A percentile compares a stretch with the other conserved stretches of the same genome.
Conservation (phyloP, 2,888 invertebrate species). For the Trisateles emortualis region DNA sequence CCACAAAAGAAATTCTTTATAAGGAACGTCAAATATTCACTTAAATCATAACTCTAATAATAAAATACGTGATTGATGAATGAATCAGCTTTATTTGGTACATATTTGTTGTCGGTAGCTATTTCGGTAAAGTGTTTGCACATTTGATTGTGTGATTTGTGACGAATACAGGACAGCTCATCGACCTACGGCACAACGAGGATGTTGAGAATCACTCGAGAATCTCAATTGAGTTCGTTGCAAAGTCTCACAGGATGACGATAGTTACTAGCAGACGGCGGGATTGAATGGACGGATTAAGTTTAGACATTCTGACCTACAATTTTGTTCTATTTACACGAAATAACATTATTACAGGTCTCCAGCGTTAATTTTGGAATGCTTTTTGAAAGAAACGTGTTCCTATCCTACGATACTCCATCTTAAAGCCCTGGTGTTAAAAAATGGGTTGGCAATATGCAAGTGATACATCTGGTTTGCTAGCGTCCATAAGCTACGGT, state of each 20-base stretch:
- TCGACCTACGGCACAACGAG: slow-evolving; percentile 34
- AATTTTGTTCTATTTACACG: slow-evolving; percentile 11
- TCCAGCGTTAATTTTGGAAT: neutral
- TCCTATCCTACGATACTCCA: no score
- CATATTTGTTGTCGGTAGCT: neutral
- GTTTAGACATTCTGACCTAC: slow-evolving; percentile 28
- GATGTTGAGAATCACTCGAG: slow-evolving; percentile 36
- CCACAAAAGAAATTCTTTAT: no score
- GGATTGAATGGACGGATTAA: slow-evolving; percentile 30
- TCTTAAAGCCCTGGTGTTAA: no score
- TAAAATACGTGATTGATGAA: no score
- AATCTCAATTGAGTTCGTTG: slow-evolving; percentile 55
- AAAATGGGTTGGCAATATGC: no score
- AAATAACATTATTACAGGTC: neutral
- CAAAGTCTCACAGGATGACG: slow-evolving; percentile 50
- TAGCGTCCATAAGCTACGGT: no score
- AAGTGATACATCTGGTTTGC: no score
- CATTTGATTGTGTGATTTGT: neutral
- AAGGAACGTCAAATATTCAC: no score
- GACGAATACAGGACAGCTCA: neutral
- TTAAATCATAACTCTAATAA: no score
- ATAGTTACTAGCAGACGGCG: slow-evolving; percentile 46
- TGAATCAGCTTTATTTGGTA: no score
- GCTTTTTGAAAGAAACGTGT: no score
- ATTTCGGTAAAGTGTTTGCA: neutral